Evolutionary conservation across 2,888 invertebrate species (phyloP), one percentile per base, ranked within the genome.

Genomic region (Carterocephalus palaemon): DNA sequence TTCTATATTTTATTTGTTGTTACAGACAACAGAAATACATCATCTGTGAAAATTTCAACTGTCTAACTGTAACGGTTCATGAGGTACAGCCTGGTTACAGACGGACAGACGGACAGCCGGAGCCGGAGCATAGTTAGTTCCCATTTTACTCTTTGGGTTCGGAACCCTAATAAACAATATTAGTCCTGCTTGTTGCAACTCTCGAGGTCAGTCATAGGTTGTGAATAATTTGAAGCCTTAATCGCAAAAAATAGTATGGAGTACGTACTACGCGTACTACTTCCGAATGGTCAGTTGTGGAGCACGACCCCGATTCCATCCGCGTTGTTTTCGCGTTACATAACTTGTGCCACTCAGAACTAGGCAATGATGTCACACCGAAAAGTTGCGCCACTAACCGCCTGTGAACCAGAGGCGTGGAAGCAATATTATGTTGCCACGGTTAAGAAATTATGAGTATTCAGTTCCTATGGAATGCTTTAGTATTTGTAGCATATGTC

Each of bases 361-460:
- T 85, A 85, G 86, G 86, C 81, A 85, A 86, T 76, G 80, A 84
- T 86, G 86, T 85, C 85, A 84, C 72, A 70, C 71, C 76, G 73
- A 81, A 83, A 79, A 74, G 75, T 86, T 86, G 79, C 85, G 84
- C 82, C 85, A 86, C 77, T 75, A 76, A 64, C 64, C 53, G 56
- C 64, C 60, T 59, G 60, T 59, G 60, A 59, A 63, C 60, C 57
- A 56, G 53, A 51, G 56, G 47, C 51, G 41, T 41, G 38, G 52
- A 56, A 51, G 55, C 51, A 59, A 57, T 58, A 53, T 54, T 55
- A 52, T 51, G 52, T 55, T 53, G 47, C 41, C 45, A 47, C 24
- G 50, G 47, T 57, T 56, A 52, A 45, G 55, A 54, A 54, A 56
- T 47, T 31, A 10, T 37, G 41, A 42, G 38, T 49, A 47, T 47